Evolutionary conservation across 2,888 invertebrate genomes (phyloP), one percentile per base, ranked within the genome.

Genomic region (Drosophila mettleri): DNA sequence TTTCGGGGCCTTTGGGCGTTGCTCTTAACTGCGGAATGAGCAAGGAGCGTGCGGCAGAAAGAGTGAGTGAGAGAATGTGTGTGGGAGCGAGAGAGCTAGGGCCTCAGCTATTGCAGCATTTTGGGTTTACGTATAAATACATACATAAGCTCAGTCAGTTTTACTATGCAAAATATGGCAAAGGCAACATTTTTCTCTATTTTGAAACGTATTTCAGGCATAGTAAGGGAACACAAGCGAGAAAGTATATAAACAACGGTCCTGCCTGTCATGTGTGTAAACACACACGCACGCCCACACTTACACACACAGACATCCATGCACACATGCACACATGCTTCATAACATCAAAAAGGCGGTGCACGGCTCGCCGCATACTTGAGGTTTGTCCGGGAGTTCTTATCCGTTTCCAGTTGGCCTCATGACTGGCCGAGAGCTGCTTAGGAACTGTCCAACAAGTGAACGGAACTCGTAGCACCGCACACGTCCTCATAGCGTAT

Each of bases 91-190:
- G 2, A 20, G 12, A 16, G 0, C 20, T 1, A 7, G 0, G n/a
- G 72, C 45, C 65, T 74, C 73, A 77, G 34, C 63, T 39, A 54
- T 57, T 57, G 60, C 67, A 43, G 55, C 39, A 57, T 70, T 63
- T 71, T 52, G 31, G 57, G 48, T 46, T 51, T 58, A 31, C 54
- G 59, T 75, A 64, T 59, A 55, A 64, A 71, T 65, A 74, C 66
- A 71, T 65, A 74, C 66, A 72, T 77, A 78, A 86, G 78, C 69
- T 71, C 52, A 68, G 68, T 71, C 53, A 68, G 68, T 76, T 75
- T 81, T 85, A 62, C 66, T 63, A 86, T 85, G 83, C 79, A 85
- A 81, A 82, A 87, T 87, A 87, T 82, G 82, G 66, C 60, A 38
- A 81, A 61, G 64, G 79, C 48, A 74, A 70, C 55, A 58, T 81